Percentiles rank a stretch among this genome's conserved stretches.
Evolutionary conservation across 2,113 vertebrate genomes (phyloP).

Genomic region (Callospermophilus lateralis): DNA sequence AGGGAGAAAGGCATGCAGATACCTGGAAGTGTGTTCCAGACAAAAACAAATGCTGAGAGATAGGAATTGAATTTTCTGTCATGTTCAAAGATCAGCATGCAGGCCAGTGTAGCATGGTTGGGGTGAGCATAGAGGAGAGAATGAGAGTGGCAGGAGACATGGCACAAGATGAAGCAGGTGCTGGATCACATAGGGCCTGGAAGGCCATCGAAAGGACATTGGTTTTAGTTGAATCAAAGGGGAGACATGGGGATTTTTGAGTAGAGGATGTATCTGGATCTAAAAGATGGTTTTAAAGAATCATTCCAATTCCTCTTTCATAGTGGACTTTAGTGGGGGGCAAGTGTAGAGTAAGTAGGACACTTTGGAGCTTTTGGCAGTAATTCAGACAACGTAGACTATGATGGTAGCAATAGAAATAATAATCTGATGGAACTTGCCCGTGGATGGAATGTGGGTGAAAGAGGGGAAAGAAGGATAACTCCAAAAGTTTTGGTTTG

Average conservation of each 20-base stretch:
- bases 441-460: not conserved
- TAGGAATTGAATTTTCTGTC: not conserved
- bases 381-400: not conserved
- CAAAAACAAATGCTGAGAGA: not conserved
- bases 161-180: not conserved
- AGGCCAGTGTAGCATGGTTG: not conserved
- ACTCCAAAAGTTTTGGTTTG: not conserved
- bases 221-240: not conserved
- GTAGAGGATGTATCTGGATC: not conserved
- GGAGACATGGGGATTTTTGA: not conserved
- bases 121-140: not conserved
- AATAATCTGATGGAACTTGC: not conserved
- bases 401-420: not conserved
- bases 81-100: not conserved
- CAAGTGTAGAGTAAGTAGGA: not conserved
- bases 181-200: rapidly evolving
- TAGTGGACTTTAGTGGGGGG: not conserved
- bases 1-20: not conserved
- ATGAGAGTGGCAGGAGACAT: not conserved
- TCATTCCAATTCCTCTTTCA: not conserved
- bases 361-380: not conserved
- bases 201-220: not conserved
- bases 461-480: not conserved
- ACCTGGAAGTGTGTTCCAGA: not conserved
- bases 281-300: constrained; percentile 11